Conservation (phyloP, 2,113 vertebrate species). For the Chrysemys picta region DNA sequence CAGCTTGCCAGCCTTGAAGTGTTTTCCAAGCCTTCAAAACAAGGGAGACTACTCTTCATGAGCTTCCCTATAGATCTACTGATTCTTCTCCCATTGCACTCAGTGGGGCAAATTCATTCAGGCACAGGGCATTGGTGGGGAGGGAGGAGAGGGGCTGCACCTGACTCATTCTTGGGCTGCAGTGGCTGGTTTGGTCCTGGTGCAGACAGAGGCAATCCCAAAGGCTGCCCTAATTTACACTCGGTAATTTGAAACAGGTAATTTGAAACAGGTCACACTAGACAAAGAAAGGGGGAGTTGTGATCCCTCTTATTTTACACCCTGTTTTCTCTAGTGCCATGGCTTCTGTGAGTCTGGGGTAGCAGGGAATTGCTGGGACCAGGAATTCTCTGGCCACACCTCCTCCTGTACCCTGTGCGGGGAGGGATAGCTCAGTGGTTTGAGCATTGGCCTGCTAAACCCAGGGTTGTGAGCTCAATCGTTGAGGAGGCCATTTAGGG, state of each 20-base stretch:
- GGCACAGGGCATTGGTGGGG: neutral
- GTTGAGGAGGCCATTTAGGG: too few species aligned
- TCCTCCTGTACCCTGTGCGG: neutral
- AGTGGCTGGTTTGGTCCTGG: neutral
- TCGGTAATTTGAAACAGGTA: neutral
- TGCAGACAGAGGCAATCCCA: neutral
- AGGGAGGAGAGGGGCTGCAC: neutral
- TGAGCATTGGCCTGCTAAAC: too few species aligned
- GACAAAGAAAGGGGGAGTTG: neutral
- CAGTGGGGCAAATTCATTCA: neutral
- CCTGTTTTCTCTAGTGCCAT: neutral
- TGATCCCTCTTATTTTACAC: neutral
- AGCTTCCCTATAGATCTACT: neutral
- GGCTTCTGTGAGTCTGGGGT: neutral
- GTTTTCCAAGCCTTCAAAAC: neutral
- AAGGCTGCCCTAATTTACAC: neutral
- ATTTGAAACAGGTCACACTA: fast-evolving
- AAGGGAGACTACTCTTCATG: neutral
- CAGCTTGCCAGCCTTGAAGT: neutral
- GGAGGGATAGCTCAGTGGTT: too few species aligned
- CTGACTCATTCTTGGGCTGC: neutral
- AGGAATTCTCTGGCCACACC: neutral
- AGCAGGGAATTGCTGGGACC: neutral
- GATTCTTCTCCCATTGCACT: neutral
- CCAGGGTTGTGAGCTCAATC: too few species aligned